Evolutionary conservation across 2,888 invertebrate species (phyloP).

Genomic region (Unio pictorum): DNA sequence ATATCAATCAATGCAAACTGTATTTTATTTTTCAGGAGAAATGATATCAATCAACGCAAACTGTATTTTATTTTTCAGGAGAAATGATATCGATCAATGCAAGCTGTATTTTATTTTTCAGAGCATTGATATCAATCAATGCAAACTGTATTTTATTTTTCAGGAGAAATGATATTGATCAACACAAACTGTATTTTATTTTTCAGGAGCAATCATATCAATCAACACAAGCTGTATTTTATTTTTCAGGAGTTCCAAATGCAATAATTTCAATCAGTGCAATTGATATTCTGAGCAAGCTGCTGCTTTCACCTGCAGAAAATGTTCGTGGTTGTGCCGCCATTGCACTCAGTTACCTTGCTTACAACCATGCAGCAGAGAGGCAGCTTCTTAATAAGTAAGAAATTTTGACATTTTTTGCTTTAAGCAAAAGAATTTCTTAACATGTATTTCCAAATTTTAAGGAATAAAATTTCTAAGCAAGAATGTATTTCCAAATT

Average conservation of each 20-base stretch:
- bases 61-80: not conserved
- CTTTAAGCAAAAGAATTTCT: not conserved
- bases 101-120: conserved; percentile 15
- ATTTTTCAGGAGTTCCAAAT: conserved; percentile 60
- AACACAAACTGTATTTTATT: not conserved
- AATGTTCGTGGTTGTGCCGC: conserved; percentile 68
- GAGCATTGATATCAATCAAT: conserved; percentile 69
- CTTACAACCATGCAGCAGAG: conserved; percentile 65
- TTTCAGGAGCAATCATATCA: not conserved
- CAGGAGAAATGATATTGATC: not conserved
- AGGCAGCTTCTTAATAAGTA: conserved; percentile 68
- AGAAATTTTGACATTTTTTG: not conserved
- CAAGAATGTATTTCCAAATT: no score
- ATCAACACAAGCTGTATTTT: not conserved
- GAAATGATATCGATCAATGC: not conserved
- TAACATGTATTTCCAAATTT: not conserved
- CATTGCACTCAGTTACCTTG: conserved; percentile 69
- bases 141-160: conserved; percentile 23
- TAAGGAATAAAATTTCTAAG: not conserved
- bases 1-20: not conserved
- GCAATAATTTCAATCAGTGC: conserved; percentile 68
- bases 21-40: conserved; percentile 44
- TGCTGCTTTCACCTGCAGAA: conserved; percentile 55
- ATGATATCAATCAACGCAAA: conserved; percentile 65
- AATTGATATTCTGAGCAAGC: conserved; percentile 58